Base-by-base conservation (phyloP, 2,888 invertebrate species). In the Pollenia amentaria region DNA sequence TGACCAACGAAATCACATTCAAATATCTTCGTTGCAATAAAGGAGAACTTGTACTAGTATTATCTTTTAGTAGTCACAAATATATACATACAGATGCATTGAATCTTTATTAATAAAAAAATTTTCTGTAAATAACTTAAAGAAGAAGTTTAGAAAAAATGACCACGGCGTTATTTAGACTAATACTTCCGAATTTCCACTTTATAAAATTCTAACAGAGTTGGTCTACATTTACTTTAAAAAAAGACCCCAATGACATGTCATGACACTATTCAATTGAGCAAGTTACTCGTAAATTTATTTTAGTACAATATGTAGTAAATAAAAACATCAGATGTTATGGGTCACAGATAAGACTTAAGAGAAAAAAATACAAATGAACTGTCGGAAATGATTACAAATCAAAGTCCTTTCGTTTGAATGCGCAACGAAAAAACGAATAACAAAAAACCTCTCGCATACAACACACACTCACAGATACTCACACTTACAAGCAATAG, bases 321-420 rank as follows among this genome's bases (percentile, higher is more conserved):
- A 55, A 44, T 29, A 62, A 12, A 64, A 76, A 77, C 77, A 84
- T 87, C 87, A 87, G 84, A 73, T 87, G 87, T 87, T 87, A 73
- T 69, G 53, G 84, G 76, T 87, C 80, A 73, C 87, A 87, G 87
- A 87, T 87, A 84, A 87, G 76, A 72, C 73, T 84, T 67, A 86
- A 84, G 65, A 84, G 65, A 84, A 80, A 67, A 81, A 65, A 87
- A 84, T 84, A 84, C 76, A 85, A 88, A 86, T 86, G 88, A 85
- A 86, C 75, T 88, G 85, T 82, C 84, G 86, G 85, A 88, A 86
- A 84, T 79, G 86, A 86, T 86, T 84, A 78, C 85, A 88, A 86
- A 81, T 85, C 87, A 87, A 77, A 87, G 80, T 80, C 77, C 60
- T 87, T 84, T 75, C 55, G 44, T 84, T 69, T 87, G 87, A 87